Evolutionary conservation across 2,113 vertebrate genomes (phyloP), one percentile per base, ranked within the genome.

Genomic region (Pollachius pollachius): DNA sequence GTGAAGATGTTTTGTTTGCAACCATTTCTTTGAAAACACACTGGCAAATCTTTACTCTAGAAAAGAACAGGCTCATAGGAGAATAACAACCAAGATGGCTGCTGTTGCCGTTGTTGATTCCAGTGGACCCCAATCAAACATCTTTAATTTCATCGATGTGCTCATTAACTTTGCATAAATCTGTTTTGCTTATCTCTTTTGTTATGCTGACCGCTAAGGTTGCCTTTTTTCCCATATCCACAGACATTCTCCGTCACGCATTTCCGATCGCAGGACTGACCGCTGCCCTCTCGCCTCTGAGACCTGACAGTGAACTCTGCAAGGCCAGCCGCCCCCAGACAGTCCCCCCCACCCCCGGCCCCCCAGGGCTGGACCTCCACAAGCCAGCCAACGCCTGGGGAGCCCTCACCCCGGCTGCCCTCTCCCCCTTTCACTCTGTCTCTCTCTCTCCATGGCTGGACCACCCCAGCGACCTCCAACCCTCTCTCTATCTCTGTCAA

Each of bases 231-330:
- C 41, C 9, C 2, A 57, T 17, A 17, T 16, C 54, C 54, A 57
- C 54, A 34, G 3, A 57, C 54, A n/a, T 57, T 57, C 41, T 48
- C 41, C 12, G 41, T 48, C 54, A 57, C n/a, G 16, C 54, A 57
- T 57, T 34, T 17, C 5, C n/a, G 54, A 13, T 6, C 1, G n/a
- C 15, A 57, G 54, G n/a, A 17, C 18, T 25, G 17, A 71, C 75
- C 81, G 69, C 62, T 75, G 70, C 74, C 76, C 75, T 56, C 62
- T 68, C 25, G 62, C 65, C 79, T 82, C 71, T 30, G 75, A 86
- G 82, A 80, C 85, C 89, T 86, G 80, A 80, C 88, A 89, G 83
- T 92, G 91, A 92, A 91, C 91, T 78, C 81, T 77, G 68, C 18
- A 81, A 81, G 88, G 73, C 81, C 89, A 85, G 83, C 76, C 86